Percentiles rank a stretch among this genome's conserved stretches.
Evolutionary conservation across 2,888 invertebrate species (phyloP).

Genomic region (Leptogaster cylindrica): DNA sequence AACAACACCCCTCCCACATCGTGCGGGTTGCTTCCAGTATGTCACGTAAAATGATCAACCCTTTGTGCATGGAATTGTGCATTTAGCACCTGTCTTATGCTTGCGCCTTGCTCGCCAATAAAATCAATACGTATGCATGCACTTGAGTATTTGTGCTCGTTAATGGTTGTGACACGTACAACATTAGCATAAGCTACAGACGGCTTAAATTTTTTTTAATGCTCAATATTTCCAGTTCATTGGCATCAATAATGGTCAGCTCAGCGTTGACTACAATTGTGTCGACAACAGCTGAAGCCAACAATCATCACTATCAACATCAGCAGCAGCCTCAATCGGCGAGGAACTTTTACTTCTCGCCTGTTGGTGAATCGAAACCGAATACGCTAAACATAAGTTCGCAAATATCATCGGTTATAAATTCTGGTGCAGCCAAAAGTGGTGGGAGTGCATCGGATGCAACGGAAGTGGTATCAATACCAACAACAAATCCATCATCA

Average conservation of each 20-base stretch:
- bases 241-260: conserved; percentile 62
- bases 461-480: conserved; percentile 38
- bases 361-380: conserved; percentile 42
- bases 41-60: not conserved
- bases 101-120: not conserved
- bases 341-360: conserved; percentile 48
- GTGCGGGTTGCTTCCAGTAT: no score
- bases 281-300: conserved; percentile 54
- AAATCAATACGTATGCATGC: conserved; percentile 25
- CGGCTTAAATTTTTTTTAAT: not conserved
- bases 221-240: conserved; percentile 53
- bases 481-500: conserved; percentile 48
- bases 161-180: conserved; percentile 7
- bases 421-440: not conserved
- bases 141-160: conserved; percentile 5
- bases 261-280: conserved; percentile 62
- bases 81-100: not conserved
- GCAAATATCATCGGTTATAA: conserved; percentile 40
- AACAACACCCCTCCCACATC: no score
- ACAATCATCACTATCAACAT: conserved; percentile 50
- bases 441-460: not conserved
- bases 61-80: not conserved
- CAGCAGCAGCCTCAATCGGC: conserved; percentile 48
- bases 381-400: conserved; percentile 37
- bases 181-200: not conserved